These are phyloP conservation scores for Melanocharis versteri DNA, from an alignment of 2,113 vertebrate genomes.

Conservation along the genomic window DNA sequence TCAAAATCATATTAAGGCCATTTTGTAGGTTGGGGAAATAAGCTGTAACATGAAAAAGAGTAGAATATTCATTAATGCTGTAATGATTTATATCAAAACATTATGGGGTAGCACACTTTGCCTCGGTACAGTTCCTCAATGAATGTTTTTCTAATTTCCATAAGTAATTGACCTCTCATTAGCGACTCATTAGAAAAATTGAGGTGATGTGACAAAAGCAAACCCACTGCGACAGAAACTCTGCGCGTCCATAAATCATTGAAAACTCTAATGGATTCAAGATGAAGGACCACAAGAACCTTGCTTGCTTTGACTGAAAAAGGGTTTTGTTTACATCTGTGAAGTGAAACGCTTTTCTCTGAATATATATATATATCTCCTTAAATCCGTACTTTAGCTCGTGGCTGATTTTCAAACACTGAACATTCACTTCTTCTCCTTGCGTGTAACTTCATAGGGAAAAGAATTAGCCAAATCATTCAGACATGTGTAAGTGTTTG, in stretches of 20 bases:
- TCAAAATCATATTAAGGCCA: not conserved
- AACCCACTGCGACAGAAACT: conserved; percentile 48
- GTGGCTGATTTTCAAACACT: not conserved
- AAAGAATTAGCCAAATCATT: not conserved
- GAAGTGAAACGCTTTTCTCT: not conserved
- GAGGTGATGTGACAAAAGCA: conserved; percentile 60
- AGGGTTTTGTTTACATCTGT: not conserved
- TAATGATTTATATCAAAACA: conserved; percentile 63
- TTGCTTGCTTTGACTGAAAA: conserved; percentile 46
- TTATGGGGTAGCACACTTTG: conserved; percentile 42
- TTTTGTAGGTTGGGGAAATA: not conserved
- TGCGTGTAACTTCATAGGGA: not conserved
- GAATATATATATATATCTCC: not conserved
- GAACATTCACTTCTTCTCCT: not conserved
- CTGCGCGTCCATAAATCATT: conserved; percentile 50
- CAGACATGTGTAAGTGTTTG: not conserved
- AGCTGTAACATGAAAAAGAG: conserved; percentile 38
- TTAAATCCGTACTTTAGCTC: not conserved
- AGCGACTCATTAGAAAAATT: conserved; percentile 70
- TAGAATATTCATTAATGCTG: conserved; percentile 51
- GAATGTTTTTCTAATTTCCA: conserved; percentile 66
- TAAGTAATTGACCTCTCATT: conserved; percentile 73
- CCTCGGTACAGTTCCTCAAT: conserved; percentile 36
- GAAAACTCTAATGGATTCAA: conserved; percentile 47
- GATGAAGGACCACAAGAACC: conserved; percentile 37